A percentile compares a stretch with the other conserved stretches of the same genome.
Conservation (phyloP, 2,888 invertebrate genomes). For the Callosobruchus maculatus region DNA sequence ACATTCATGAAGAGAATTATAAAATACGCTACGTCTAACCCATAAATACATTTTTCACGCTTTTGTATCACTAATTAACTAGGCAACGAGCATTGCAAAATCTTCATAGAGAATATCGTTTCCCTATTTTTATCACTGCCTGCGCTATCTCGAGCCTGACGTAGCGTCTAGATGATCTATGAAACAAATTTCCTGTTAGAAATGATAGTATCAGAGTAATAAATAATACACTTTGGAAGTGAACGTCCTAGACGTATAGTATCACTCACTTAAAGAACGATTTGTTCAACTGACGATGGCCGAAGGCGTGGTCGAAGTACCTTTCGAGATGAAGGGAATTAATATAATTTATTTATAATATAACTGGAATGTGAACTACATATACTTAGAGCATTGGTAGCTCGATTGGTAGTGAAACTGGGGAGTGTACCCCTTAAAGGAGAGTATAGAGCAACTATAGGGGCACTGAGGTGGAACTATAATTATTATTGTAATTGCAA, state of each 20-base stretch:
- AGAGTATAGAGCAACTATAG: no score
- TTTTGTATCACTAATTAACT: not conserved
- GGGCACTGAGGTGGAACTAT: no score
- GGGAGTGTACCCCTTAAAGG: no score
- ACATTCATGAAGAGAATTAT: not conserved
- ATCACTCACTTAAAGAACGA: not conserved
- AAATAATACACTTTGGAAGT: not conserved
- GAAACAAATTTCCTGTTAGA: not conserved
- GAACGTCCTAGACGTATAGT: not conserved
- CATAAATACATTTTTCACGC: not conserved
- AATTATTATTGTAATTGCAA: no score
- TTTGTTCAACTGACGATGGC: not conserved
- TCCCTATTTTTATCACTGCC: not conserved
- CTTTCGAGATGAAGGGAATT: not conserved
- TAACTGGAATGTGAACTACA: not conserved
- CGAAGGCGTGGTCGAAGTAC: not conserved
- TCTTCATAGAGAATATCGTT: not conserved
- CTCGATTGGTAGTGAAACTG: no score
- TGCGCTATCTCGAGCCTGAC: not conserved
- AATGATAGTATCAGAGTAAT: not conserved
- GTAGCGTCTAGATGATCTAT: not conserved
- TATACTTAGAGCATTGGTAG: not conserved
- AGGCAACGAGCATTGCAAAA: not conserved
- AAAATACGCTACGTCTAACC: not conserved
- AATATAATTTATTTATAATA: not conserved